phyloP scores from a whole-genome alignment of 1,140 invertebrate genomes.

The Euglossa dilemma region DNA sequence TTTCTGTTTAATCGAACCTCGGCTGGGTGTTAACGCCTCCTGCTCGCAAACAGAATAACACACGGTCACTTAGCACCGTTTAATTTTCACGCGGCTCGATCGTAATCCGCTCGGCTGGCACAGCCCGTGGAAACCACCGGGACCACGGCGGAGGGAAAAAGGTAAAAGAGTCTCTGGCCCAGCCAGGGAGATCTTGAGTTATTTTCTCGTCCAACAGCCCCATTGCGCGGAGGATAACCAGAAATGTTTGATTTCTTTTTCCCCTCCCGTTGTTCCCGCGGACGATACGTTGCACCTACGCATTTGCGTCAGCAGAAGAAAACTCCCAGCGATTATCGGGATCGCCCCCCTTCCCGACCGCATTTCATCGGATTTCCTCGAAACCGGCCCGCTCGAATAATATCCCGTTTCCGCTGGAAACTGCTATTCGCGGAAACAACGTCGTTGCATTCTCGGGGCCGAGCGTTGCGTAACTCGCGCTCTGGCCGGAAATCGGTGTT shows the following conservation, averaged over 20 bases:
- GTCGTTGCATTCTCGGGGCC: not conserved
- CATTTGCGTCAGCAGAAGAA: slow-evolving; percentile 61
- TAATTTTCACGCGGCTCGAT: slow-evolving; percentile 49
- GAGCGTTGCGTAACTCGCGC: not conserved
- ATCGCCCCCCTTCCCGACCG: not conserved
- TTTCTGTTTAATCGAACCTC: too few species aligned
- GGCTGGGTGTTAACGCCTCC: not conserved
- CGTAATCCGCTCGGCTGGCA: slow-evolving; percentile 35
- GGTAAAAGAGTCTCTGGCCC: slow-evolving; percentile 35
- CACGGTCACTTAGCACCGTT: slow-evolving; percentile 60
- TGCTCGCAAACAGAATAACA: slow-evolving; percentile 65
- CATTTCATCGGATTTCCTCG: slow-evolving; percentile 14
- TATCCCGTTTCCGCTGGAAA: not conserved
- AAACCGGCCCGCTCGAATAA: slow-evolving; percentile 2
- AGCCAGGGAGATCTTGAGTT: slow-evolving; percentile 47
- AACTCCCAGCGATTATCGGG: slow-evolving; percentile 11
- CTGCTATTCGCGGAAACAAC: not conserved
- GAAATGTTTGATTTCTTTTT: slow-evolving; percentile 71
- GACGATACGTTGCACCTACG: slow-evolving; percentile 54
- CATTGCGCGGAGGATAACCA: slow-evolving; percentile 66
- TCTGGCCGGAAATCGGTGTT: too few species aligned
- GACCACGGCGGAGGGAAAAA: slow-evolving; percentile 12
- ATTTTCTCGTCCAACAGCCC: slow-evolving; percentile 64
- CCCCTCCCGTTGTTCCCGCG: slow-evolving; percentile 2
- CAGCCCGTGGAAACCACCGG: not conserved